These are phyloP conservation scores for Lochmaea capreae DNA, from an alignment of 2,888 invertebrate genomes.

Conservation along the genomic window DNA sequence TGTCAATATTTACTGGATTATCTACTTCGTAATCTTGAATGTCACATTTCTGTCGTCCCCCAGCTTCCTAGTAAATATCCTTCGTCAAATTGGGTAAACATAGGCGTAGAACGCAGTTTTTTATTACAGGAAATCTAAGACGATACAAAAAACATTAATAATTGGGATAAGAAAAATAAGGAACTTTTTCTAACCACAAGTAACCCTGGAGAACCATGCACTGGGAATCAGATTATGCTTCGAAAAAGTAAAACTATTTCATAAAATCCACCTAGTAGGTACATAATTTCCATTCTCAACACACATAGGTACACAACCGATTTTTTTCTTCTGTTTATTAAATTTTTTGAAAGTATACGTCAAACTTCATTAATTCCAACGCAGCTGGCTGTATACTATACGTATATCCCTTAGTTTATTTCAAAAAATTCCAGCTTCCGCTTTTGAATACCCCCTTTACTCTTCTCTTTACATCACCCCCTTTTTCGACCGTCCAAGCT, in stretches of 20 bases:
- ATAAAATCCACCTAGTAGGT: no score
- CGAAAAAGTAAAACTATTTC: no score
- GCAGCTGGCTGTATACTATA: no score
- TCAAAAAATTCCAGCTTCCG: slow-evolving; percentile 3
- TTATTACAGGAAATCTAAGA: background rate
- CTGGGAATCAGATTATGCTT: no score
- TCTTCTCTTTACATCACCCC: background rate
- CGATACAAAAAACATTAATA: no score
- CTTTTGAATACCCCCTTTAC: background rate
- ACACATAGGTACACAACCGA: background rate
- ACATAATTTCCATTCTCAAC: background rate
- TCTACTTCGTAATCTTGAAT: slow-evolving; percentile 15
- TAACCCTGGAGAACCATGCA: no score
- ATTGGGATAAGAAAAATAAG: no score
- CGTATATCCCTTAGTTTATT: slow-evolving; percentile 3
- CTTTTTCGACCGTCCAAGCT: background rate
- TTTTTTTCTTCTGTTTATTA: background rate
- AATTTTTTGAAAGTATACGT: background rate
- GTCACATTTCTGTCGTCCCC: slow-evolving; percentile 12
- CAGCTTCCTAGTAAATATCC: background rate
- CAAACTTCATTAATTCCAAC: background rate
- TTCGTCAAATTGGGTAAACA: background rate
- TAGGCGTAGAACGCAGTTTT: background rate
- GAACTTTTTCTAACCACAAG: no score
- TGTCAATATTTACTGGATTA: slow-evolving; percentile 19